Conservation (phyloP, 2,888 invertebrate species). For the Frankliniella intonsa region DNA sequence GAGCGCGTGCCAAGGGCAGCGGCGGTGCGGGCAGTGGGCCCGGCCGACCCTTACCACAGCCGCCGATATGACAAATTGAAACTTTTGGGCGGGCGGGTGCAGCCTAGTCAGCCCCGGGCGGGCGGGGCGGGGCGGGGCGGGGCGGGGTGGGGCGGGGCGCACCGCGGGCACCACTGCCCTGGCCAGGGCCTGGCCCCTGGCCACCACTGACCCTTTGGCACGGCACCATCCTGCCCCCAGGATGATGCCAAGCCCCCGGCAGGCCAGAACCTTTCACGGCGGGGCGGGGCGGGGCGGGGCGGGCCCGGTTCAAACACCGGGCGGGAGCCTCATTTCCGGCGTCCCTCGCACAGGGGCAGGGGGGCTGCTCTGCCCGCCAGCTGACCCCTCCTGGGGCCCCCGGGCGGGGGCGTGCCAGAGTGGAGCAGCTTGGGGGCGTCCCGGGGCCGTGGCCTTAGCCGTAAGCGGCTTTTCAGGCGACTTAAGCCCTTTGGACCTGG, state of each 20-base stretch:
- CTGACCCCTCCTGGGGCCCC: not conserved
- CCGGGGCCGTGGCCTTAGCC: too few relatives aligned
- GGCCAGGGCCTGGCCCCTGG: too few relatives aligned
- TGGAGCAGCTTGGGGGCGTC: too few relatives aligned
- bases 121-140: not conserved
- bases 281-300: not conserved
- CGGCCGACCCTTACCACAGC: not conserved
- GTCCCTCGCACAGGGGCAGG: not conserved
- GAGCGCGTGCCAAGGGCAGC: not conserved
- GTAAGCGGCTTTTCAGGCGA: too few relatives aligned
- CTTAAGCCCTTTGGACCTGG: too few relatives aligned
- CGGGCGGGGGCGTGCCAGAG: too few relatives aligned
- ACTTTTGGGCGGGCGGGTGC: not conserved
- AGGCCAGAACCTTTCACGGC: not conserved
- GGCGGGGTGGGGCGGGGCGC: too few relatives aligned
- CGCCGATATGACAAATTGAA: constrained; percentile 16
- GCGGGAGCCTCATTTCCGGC: too few relatives aligned
- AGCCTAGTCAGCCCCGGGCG: not conserved
- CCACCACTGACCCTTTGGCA: too few relatives aligned
- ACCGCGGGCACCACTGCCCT: too few relatives aligned
- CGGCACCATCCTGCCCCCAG: too few relatives aligned
- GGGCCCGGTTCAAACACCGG: too few relatives aligned
- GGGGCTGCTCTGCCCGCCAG: not conserved
- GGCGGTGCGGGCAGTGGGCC: not conserved
- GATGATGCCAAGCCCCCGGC: not conserved